Conservation (phyloP, 2,113 vertebrate species). For the Phylloscopus trochilus region DNA sequence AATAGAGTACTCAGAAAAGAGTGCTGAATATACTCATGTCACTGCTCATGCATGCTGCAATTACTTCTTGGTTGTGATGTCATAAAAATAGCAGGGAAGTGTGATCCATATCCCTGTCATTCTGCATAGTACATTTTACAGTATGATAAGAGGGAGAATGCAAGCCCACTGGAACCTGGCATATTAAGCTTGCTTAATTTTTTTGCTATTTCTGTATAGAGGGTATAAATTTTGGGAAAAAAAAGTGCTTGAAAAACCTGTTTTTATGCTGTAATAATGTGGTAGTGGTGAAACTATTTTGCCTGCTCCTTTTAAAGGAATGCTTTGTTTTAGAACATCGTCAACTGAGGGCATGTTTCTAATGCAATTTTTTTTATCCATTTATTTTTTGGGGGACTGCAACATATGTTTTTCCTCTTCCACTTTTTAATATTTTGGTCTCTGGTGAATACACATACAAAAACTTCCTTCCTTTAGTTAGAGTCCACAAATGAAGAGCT, state of each 20-base stretch:
- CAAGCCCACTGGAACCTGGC: background rate
- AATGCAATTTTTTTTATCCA: conserved; percentile 35
- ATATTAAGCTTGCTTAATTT: background rate
- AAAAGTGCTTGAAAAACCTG: background rate
- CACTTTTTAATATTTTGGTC: conserved; percentile 79
- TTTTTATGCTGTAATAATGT: background rate
- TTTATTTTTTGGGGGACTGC: conserved; percentile 44
- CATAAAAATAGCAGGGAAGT: background rate
- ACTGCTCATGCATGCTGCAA: background rate
- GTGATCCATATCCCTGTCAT: background rate
- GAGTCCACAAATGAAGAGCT: conserved; percentile 79
- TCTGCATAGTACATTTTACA: background rate
- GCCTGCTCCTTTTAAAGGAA: background rate
- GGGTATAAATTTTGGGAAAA: background rate
- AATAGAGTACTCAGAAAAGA: background rate
- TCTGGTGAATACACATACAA: conserved; percentile 73
- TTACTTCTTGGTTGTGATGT: background rate
- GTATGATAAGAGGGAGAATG: background rate
- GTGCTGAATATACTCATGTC: background rate
- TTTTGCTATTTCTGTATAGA: background rate
- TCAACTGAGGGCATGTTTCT: conserved; percentile 29
- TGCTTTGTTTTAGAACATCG: background rate
- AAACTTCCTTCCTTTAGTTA: conserved; percentile 78
- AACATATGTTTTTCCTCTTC: conserved; percentile 78
- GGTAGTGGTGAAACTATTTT: background rate